A percentile compares a stretch with the other conserved stretches of the same genome.
phyloP scores from a whole-genome alignment of 1,140 invertebrate genomes.

The Cotesia glomerata region DNA sequence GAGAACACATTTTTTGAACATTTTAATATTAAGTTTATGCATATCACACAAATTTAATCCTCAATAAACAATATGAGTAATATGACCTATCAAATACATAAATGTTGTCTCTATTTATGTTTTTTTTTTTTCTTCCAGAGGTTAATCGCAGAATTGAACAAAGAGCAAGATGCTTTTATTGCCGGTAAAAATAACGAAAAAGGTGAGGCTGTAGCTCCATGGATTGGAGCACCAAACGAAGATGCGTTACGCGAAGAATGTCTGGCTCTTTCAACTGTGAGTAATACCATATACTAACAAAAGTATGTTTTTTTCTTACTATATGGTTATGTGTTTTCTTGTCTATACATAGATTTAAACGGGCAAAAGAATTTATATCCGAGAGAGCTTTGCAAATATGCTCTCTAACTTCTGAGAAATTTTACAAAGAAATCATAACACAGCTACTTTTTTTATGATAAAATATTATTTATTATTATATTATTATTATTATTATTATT shows the following conservation, averaged over 20 bases:
- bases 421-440: conserved; percentile 9
- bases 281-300: conserved; percentile 38
- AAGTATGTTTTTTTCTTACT: neutral
- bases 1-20: too few species aligned
- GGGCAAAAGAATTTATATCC: neutral
- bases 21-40: too few species aligned
- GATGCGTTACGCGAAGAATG: conserved; percentile 92
- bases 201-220: conserved; percentile 84
- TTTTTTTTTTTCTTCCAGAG: conserved; percentile 69
- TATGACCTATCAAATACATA: too few species aligned
- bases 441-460: neutral
- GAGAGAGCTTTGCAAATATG: neutral
- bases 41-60: too few species aligned
- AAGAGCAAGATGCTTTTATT: conserved; percentile 95
- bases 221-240: conserved; percentile 90
- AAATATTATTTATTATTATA: neutral
- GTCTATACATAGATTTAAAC: neutral
- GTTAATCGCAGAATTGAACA: conserved; percentile 93
- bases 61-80: too few species aligned
- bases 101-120: too few species aligned
- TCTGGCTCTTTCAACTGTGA: conserved; percentile 86
- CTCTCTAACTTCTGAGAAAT: neutral
- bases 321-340: neutral
- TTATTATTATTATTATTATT: conserved; percentile 19
- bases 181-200: conserved; percentile 79